Evolutionary conservation across 2,113 vertebrate species (phyloP).

Genomic region (Taurulus bubalis): DNA sequence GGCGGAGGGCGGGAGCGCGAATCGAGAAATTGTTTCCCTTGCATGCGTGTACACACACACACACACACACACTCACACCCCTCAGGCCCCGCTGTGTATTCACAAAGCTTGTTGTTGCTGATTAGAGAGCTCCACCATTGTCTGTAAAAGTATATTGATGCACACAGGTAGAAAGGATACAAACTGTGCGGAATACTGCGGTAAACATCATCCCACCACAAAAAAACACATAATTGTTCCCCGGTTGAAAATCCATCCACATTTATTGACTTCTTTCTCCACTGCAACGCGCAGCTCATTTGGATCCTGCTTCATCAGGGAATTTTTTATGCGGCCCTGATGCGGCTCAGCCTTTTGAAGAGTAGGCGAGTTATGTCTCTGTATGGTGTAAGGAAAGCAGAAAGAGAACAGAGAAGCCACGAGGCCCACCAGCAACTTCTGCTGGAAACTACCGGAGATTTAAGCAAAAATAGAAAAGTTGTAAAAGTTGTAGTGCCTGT

Average conservation of each 20-base stretch:
- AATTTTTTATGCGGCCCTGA: conserved; percentile 75
- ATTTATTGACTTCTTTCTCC: conserved; percentile 75
- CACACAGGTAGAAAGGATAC: conserved; percentile 15
- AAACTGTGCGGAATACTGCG: conserved; percentile 29
- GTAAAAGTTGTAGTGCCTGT: conserved; percentile 15
- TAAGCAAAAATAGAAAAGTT: conserved; percentile 30
- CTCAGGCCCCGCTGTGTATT: background rate
- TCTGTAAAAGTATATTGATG: background rate
- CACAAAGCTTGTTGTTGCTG: background rate
- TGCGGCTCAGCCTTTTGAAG: conserved; percentile 70
- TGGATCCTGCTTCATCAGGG: conserved; percentile 79
- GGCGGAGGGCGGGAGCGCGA: background rate
- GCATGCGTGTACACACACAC: conserved; percentile 1
- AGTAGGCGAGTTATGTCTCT: conserved; percentile 73
- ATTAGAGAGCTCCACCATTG: background rate
- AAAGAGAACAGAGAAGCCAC: conserved; percentile 49
- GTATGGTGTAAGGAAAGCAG: conserved; percentile 55
- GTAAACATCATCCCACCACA: conserved; percentile 70
- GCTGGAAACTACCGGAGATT: conserved; percentile 26
- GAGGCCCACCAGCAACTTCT: conserved; percentile 40
- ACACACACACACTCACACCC: background rate
- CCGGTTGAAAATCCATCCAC: conserved; percentile 69
- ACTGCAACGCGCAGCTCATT: conserved; percentile 75
- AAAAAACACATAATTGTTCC: conserved; percentile 73
- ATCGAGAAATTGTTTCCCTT: conserved; percentile 20